Evolutionary conservation across 2,797 vertebrate species (phyloP), one percentile per base, ranked within the genome.

Genomic region (Pempheris klunzingeri): DNA sequence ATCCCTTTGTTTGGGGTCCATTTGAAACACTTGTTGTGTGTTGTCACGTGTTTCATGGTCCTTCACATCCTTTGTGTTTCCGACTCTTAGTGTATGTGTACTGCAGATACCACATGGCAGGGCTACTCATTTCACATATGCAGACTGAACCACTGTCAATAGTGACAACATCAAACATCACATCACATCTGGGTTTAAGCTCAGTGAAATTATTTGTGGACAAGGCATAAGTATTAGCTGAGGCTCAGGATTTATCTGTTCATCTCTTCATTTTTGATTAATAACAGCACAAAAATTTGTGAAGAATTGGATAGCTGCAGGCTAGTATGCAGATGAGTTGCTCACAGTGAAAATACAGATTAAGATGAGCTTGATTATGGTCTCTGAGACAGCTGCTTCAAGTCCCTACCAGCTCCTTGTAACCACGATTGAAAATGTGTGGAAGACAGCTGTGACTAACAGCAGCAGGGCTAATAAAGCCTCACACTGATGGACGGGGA

Each of bases 401-500:
- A 30, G 39, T 49, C n/a, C 47, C 2, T 38, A 20, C 3, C 26
- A 20, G 15, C 67, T 55, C 12, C 36, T 49, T 34, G 76, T 71
- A 80, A 63, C 60, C 13, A 54, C 32, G 5, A 49, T 74, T 68
- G 34, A 41, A 47, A 50, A 65, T 52, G 74, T 72, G 74, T 63
- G 34, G 55, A 44, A 30, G 63, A 62, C 74, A 65, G 78, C 79
- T 78, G 73, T 81, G 69, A 85, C 63, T 61, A 61, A 78, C 80
- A 41, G 38, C 26, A 30, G 77, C 67, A 28, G 41, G 49, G 50
- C 67, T 87, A 81, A 88, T 87, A 80, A 86, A 44, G 67, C 69
- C 7, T 3, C 61, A n/a, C 69, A 41, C 3, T 90, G 87, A 91
- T 77, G 86, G 87, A 90, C 86, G 76, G 63, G 80, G 76, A 74